phyloP scores from a whole-genome alignment of 2,113 vertebrate species.

The Nettapus auritus region DNA sequence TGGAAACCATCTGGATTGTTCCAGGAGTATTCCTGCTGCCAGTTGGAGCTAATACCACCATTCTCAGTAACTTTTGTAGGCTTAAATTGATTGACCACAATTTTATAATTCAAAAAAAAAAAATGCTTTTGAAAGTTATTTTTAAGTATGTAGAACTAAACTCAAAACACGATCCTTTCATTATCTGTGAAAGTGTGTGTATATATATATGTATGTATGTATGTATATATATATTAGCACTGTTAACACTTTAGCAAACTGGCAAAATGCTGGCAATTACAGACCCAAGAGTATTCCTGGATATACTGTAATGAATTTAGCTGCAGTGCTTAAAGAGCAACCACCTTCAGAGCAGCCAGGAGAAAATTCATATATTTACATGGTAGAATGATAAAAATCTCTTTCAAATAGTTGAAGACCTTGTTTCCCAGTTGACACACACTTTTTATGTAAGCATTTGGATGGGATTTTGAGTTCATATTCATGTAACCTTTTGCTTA shows the following conservation, averaged over 20 bases:
- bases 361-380: not conserved
- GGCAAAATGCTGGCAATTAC: not conserved
- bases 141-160: not conserved
- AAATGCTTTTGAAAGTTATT: not conserved
- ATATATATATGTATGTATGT: not conserved
- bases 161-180: not conserved
- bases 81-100: not conserved
- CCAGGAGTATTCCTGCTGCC: not conserved
- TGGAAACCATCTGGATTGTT: not conserved
- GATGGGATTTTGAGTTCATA: not conserved
- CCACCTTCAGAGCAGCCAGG: not conserved
- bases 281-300: not conserved
- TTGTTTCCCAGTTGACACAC: not conserved
- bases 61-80: not conserved
- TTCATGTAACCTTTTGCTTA: not conserved
- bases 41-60: not conserved
- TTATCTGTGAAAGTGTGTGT: not conserved
- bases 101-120: not conserved
- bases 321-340: not conserved
- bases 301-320: not conserved
- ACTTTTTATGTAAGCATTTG: not conserved
- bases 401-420: not conserved
- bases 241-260: not conserved
- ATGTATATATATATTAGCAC: not conserved
- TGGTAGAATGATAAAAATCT: not conserved